Base-by-base conservation (phyloP, 2,797 vertebrate species). In the Sus cebifrons region DNA sequence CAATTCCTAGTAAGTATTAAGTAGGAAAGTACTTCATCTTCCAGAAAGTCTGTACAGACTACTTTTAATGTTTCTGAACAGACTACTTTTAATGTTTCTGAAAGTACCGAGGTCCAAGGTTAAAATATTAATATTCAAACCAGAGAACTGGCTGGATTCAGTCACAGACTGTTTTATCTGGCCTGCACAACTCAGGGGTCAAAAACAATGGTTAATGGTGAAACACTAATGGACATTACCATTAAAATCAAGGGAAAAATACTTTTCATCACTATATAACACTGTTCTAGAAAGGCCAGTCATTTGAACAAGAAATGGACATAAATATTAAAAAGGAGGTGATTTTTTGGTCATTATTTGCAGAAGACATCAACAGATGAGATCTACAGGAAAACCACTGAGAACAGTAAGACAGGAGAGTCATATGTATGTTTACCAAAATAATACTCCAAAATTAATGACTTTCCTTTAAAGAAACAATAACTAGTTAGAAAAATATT, bases 401-500 rank as follows among this genome's bases (percentile, higher is more conserved):
- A 36, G 29, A 75, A 94, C 9, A 83, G 20, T 67, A 94, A 86
- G 67, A 74, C 17, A 68, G n/a, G 16, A 17, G 23, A 86, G 27
- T 64, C 70, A 56, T 6, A 10, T 32, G 25, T 16, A 62, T 60
- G 13, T 29, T 18, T 87, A 93, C 14, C 29, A 67, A 36, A 85
- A n/a, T 56, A 62, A 32, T 64, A 91, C 27, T n/a, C 11, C 12
- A 44, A 88, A 78, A 60, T 58, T 36, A 84, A 27, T 54, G 12
- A 91, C 58, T 40, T 70, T 40, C 44, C 64, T 83, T 83, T 83
- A 83, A 65, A 93, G 5, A 87, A 75, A 94, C 6, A 70, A 15
- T 25, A 90, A 23, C 82, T 60, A 89, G 12, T 74, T 79, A 79
- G 29, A 74, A 93, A 74, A 74, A 93, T 56, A 29, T 10, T 88